A percentile compares a stretch with the other conserved stretches of the same genome.
These are phyloP conservation scores for Isotomurus palustris DNA, from an alignment of 2,888 invertebrate genomes.

Conservation along the genomic window DNA sequence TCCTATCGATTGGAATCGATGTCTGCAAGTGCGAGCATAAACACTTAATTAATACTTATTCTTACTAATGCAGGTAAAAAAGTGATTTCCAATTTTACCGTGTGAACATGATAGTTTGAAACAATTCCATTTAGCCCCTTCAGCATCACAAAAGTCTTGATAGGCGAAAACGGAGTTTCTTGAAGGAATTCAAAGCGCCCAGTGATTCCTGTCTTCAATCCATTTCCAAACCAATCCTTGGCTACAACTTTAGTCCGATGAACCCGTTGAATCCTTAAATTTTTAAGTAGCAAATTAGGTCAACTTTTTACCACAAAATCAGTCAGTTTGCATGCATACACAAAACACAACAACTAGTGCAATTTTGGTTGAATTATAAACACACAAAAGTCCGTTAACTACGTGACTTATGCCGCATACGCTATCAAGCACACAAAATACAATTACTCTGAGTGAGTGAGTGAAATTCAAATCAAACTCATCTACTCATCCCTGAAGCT, in stretches of 20 bases:
- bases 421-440: too few species aligned
- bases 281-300: too few species aligned
- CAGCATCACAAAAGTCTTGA: conserved; percentile 70
- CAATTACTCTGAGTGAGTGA: too few species aligned
- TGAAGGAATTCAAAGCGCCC: conserved; percentile 79
- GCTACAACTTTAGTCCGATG: conserved; percentile 77
- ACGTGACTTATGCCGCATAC: too few species aligned
- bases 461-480: too few species aligned
- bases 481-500: too few species aligned
- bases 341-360: too few species aligned
- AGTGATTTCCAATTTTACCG: conserved; percentile 56
- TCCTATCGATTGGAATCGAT: conserved; percentile 73
- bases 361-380: too few species aligned
- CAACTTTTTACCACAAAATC: too few species aligned
- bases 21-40: conserved; percentile 55
- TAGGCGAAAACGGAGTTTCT: conserved; percentile 78
- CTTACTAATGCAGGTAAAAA: not conserved
- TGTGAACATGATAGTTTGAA: conserved; percentile 73
- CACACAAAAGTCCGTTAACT: too few species aligned
- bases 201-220: conserved; percentile 57
- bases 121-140: conserved; percentile 64
- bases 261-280: conserved; percentile 63
- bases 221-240: conserved; percentile 83
- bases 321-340: too few species aligned
- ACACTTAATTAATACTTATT: not conserved